Evolutionary conservation across 1,140 invertebrate species (phyloP).

Genomic region (Drosophila eugracilis): DNA sequence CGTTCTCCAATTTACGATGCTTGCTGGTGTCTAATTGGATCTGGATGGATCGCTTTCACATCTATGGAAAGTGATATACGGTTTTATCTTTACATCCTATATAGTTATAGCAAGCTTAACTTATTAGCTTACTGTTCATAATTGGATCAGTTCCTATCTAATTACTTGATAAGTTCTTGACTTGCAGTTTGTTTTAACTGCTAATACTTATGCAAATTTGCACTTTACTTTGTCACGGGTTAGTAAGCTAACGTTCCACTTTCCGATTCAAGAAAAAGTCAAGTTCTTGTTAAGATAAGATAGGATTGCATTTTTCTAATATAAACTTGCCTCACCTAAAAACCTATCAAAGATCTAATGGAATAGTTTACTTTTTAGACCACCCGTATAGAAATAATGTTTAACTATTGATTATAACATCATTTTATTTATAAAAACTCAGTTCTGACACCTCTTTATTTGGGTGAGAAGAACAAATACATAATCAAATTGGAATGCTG

Average conservation of each 20-base stretch:
- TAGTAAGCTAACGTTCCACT: neutral
- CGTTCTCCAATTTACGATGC: constrained; percentile 49
- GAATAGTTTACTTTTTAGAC: too few relatives aligned
- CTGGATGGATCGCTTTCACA: constrained; percentile 12
- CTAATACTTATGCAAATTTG: neutral
- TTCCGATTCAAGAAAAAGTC: neutral
- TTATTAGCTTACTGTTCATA: constrained; percentile 9
- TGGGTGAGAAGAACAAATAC: neutral
- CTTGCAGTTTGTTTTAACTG: neutral
- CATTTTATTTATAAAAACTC: too few relatives aligned
- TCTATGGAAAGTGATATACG: constrained; percentile 13
- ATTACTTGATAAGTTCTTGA: neutral
- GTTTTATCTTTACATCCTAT: neutral
- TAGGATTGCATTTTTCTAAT: too few relatives aligned
- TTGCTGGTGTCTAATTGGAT: constrained; percentile 22
- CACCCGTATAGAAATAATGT: too few relatives aligned
- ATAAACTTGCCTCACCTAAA: too few relatives aligned
- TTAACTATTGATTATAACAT: too few relatives aligned
- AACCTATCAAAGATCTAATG: too few relatives aligned
- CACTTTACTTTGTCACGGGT: neutral
- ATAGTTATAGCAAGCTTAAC: constrained; percentile 1
- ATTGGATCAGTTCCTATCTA: constrained; percentile 4
- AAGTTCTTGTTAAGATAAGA: neutral
- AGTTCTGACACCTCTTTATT: too few relatives aligned
- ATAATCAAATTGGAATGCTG: constrained; percentile 20